These are phyloP conservation scores for Philereme vetulata DNA, from an alignment of 2,888 invertebrate genomes.

Conservation along the genomic window DNA sequence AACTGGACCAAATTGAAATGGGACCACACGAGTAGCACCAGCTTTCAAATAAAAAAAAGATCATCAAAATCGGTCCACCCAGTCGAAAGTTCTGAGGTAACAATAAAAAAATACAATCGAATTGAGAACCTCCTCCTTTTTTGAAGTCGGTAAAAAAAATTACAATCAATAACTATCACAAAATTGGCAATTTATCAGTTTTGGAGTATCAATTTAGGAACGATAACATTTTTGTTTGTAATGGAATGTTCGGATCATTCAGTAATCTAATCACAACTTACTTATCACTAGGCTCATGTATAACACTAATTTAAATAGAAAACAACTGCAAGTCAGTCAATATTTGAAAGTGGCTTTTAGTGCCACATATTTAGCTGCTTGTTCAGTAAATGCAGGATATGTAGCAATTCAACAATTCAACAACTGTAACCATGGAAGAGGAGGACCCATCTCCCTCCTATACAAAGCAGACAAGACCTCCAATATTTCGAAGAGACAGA, in stretches of 20 bases:
- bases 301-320: no score
- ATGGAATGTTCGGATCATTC: conserved; percentile 34
- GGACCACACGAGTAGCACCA: no score
- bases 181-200: conserved; percentile 35
- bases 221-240: conserved; percentile 26
- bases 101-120: no score
- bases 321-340: background rate
- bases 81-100: no score
- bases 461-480: background rate
- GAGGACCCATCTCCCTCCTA: background rate
- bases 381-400: background rate
- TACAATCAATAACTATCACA: conserved; percentile 37
- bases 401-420: no score
- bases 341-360: background rate
- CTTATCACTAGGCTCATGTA: background rate
- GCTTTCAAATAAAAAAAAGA: no score
- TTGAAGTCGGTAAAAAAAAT: no score
- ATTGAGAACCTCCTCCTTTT: no score
- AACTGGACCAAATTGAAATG: no score
- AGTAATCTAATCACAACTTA: background rate
- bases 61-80: no score
- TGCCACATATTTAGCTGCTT: background rate
- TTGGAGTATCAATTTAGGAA: conserved; percentile 25
- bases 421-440: background rate
- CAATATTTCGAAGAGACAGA: background rate